Evolutionary conservation across 1,140 invertebrate species (phyloP).

Genomic region (Galleria mellonella): DNA sequence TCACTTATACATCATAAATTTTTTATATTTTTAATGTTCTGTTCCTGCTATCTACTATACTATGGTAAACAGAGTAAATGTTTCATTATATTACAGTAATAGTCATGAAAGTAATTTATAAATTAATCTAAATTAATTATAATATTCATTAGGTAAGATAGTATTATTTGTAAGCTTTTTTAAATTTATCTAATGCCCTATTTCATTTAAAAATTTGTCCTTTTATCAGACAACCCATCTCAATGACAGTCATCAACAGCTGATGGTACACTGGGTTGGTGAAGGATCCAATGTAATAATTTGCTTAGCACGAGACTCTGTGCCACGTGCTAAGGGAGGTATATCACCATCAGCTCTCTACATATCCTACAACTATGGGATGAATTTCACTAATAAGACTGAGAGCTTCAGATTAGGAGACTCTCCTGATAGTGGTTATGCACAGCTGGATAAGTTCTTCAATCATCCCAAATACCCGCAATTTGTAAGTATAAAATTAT

Average conservation of each 20-base stretch:
- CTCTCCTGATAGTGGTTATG: constrained; percentile 73
- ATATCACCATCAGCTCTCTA: constrained; percentile 82
- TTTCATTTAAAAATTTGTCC: constrained; percentile 2
- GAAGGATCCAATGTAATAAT: constrained; percentile 90
- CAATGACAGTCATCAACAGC: constrained; percentile 89
- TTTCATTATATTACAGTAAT: too few species aligned
- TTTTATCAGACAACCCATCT: constrained; percentile 78
- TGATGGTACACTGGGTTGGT: constrained; percentile 94
- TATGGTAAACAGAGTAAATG: too few species aligned
- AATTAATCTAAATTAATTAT: too few species aligned
- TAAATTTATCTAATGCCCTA: not conserved
- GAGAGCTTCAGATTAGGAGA: constrained; percentile 77
- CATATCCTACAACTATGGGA: constrained; percentile 91
- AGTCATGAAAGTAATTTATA: too few species aligned
- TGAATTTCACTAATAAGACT: constrained; percentile 84
- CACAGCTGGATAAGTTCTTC: constrained; percentile 87
- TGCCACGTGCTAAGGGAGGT: constrained; percentile 56
- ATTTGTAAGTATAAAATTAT: constrained; percentile 76
- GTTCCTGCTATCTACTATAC: too few species aligned
- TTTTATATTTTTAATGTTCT: too few species aligned
- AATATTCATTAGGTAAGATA: too few species aligned
- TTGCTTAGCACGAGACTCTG: constrained; percentile 85
- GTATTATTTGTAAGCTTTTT: too few species aligned
- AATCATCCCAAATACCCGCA: constrained; percentile 86
- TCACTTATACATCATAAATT: too few species aligned